These are phyloP conservation scores for Eulemur macaco DNA, from an alignment of 2,113 vertebrate genomes.

Conservation along the genomic window DNA sequence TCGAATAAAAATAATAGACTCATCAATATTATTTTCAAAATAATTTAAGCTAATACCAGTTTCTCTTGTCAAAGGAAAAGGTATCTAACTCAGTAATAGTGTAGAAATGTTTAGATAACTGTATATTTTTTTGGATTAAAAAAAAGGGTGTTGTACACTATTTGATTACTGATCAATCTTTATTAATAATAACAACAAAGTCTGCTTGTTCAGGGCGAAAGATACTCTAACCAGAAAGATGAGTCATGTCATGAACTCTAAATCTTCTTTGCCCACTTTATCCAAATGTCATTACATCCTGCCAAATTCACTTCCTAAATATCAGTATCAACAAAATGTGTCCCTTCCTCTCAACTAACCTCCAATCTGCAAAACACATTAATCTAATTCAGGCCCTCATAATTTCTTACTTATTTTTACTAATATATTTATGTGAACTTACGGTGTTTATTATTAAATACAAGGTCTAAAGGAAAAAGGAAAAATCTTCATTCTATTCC, in stretches of 20 bases:
- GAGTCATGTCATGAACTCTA: not conserved
- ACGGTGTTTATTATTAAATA: not conserved
- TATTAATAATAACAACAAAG: not conserved
- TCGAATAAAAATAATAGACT: not conserved
- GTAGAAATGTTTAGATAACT: not conserved
- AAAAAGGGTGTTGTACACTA: not conserved
- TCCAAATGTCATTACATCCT: not conserved
- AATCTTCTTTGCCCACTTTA: not conserved
- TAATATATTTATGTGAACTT: not conserved
- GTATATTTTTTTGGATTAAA: not conserved
- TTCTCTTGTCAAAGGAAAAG: not conserved
- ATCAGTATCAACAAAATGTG: not conserved
- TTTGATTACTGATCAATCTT: not conserved
- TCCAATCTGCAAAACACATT: not conserved
- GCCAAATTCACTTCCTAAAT: not conserved
- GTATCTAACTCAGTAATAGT: not conserved
- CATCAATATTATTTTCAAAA: not conserved
- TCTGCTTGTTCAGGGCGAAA: not conserved
- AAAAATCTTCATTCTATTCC: not conserved
- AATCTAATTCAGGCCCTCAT: not conserved
- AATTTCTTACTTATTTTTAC: not conserved
- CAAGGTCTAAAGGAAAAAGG: not conserved
- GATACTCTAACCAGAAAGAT: not conserved
- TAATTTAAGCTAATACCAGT: not conserved
- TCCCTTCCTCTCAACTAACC: not conserved